These are phyloP conservation scores for Pogoniulus pusillus DNA, from an alignment of 2,797 vertebrate genomes.

Conservation along the genomic window DNA sequence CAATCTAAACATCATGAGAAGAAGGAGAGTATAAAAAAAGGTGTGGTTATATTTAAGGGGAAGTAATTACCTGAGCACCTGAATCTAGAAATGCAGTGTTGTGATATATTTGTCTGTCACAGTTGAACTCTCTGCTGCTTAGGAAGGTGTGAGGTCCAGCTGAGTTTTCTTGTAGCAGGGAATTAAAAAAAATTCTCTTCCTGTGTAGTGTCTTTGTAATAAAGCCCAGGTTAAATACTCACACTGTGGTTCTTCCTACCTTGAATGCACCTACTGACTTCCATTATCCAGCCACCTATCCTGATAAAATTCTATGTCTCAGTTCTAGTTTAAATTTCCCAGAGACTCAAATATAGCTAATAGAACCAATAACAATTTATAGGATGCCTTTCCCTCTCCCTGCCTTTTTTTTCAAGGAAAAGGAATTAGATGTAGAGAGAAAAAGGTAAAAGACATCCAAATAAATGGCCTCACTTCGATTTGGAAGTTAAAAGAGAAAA, in stretches of 20 bases:
- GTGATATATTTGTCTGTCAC: not conserved
- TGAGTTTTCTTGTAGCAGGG: not conserved
- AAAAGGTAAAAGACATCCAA: too few relatives aligned
- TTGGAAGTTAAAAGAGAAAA: too few relatives aligned
- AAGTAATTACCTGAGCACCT: not conserved
- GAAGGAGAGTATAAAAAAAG: not conserved
- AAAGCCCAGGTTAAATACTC: not conserved
- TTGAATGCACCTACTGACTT: not conserved
- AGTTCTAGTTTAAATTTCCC: too few relatives aligned
- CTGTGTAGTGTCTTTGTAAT: not conserved
- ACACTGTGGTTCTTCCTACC: not conserved
- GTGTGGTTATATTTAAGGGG: not conserved
- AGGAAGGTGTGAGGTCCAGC: not conserved
- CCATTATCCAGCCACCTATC: not conserved
- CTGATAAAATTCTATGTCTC: too few relatives aligned
- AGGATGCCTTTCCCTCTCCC: too few relatives aligned
- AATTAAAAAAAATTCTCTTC: not conserved
- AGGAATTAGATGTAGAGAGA: too few relatives aligned
- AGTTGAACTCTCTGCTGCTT: not conserved
- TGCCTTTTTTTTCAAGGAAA: too few relatives aligned
- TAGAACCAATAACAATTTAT: too few relatives aligned
- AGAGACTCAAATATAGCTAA: too few relatives aligned
- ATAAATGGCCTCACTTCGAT: too few relatives aligned
- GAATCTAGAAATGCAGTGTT: not conserved
- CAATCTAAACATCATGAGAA: not conserved